These are phyloP conservation scores for Himalopsyche tibetana DNA, from an alignment of 2,888 invertebrate genomes.

Conservation along the genomic window DNA sequence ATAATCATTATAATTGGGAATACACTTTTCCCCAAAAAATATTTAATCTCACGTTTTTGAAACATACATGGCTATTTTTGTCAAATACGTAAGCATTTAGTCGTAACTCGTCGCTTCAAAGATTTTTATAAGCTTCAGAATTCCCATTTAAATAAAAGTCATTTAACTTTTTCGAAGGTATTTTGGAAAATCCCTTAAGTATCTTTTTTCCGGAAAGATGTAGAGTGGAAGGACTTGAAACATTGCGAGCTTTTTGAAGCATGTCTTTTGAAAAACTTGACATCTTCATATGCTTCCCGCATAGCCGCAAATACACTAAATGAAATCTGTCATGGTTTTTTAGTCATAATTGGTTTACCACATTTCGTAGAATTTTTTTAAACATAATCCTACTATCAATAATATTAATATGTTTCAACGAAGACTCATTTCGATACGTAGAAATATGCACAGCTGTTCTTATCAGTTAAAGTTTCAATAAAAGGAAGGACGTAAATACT, in stretches of 20 bases:
- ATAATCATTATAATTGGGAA: too few species aligned
- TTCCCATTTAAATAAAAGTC: not conserved
- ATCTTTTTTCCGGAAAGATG: slow-evolving; percentile 19
- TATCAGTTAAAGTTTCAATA: too few species aligned
- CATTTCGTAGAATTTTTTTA: not conserved
- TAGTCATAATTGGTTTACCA: not conserved
- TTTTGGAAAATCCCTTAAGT: not conserved
- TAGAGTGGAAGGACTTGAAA: slow-evolving; percentile 23
- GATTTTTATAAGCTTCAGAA: not conserved
- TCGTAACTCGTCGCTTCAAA: not conserved
- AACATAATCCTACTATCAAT: too few species aligned
- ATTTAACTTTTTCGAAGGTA: slow-evolving; percentile 5
- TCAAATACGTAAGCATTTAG: too few species aligned
- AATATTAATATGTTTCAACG: too few species aligned
- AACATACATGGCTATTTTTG: too few species aligned
- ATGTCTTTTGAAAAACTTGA: slow-evolving; percentile 35
- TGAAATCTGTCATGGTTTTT: slow-evolving; percentile 18
- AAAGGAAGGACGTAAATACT: too few species aligned
- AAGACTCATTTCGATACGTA: too few species aligned
- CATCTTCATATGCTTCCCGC: not conserved
- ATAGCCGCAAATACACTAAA: not conserved
- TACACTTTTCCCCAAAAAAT: too few species aligned
- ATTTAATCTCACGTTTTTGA: too few species aligned
- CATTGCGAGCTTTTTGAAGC: not conserved
- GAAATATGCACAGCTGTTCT: too few species aligned